Evolutionary conservation across 2,888 invertebrate genomes (phyloP), one percentile per base, ranked within the genome.

Genomic region (Ypsolopha sequella): DNA sequence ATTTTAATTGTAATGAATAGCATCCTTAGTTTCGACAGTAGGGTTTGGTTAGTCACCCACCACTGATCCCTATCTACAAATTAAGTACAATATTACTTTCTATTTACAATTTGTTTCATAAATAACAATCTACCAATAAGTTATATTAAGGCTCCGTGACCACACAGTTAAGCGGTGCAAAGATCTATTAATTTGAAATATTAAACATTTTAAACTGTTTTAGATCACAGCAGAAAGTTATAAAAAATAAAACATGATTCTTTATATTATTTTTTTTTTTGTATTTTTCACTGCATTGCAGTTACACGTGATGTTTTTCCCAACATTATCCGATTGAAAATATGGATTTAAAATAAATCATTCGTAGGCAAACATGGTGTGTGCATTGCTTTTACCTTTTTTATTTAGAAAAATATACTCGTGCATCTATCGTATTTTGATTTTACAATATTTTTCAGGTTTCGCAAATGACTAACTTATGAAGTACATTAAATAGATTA

Each of bases 81-180:
- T 82, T 85, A 85, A 85, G 85, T 85, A 85, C 85, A 79, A 73
- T 69, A 71, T 73, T 76, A 76, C 66, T 67, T 75, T 74, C 76
- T 82, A 84, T 82, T 77, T 80, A 81, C 78, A 84, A 13, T 41
- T 41, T 38, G 41, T 60, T 70, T 68, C 9, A 24, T 36, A 51
- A 51, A 51, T 79, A 79, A 73, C 73, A 65, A 63, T 65, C 65
- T 70, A 73, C 58, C 52, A 77, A 76, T 80, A 79, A 80, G 68
- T 81, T 81, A 81, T 57, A 60, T 70, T 73, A 76, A 75, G 70
- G 71, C 73, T 67, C 65, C 63, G 66, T 65, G 67, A 66, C 59
- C 54, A 56, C 58, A 61, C 68, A 73, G 70, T 71, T 70, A 68
- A 74, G 70, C 72, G 57, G 70, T 71, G 73, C 66, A 63, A 61